A percentile compares a stretch with the other conserved stretches of the same genome.
phyloP scores from a whole-genome alignment of 2,797 vertebrate species.

The Catharus ustulatus region DNA sequence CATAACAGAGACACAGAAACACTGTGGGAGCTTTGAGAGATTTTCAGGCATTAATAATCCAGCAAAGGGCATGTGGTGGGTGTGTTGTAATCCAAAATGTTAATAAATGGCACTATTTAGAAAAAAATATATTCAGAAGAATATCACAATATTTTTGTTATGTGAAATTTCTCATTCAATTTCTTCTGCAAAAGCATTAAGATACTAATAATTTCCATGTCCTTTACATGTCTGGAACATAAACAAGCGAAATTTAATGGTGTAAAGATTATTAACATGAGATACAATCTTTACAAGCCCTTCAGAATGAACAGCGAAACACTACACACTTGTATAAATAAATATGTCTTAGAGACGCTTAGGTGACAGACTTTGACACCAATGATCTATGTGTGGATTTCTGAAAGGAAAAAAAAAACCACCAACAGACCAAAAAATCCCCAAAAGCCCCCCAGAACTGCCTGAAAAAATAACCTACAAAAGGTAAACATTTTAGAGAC shows the following conservation, averaged over 20 bases:
- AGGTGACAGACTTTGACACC: not conserved
- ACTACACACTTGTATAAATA: not conserved
- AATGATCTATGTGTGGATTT: not conserved
- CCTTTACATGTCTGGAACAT: not conserved
- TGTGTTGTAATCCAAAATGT: not conserved
- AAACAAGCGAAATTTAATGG: not conserved
- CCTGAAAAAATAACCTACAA: rapidly evolving
- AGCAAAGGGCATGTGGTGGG: not conserved
- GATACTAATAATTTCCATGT: not conserved
- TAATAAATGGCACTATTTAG: not conserved
- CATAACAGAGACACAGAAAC: not conserved
- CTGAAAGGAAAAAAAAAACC: not conserved
- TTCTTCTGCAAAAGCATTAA: not conserved
- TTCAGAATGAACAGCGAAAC: not conserved
- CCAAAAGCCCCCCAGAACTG: rapidly evolving
- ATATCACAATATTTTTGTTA: not conserved
- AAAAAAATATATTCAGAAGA: not conserved
- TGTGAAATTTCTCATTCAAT: not conserved
- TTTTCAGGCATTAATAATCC: not conserved
- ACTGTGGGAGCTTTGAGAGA: not conserved
- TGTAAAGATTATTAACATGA: not conserved
- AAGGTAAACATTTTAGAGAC: not conserved
- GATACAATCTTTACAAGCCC: not conserved
- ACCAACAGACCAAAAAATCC: rapidly evolving
- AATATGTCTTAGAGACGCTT: not conserved